phyloP scores from a whole-genome alignment of 2,888 invertebrate species.

The Ormyrus thymus region DNA sequence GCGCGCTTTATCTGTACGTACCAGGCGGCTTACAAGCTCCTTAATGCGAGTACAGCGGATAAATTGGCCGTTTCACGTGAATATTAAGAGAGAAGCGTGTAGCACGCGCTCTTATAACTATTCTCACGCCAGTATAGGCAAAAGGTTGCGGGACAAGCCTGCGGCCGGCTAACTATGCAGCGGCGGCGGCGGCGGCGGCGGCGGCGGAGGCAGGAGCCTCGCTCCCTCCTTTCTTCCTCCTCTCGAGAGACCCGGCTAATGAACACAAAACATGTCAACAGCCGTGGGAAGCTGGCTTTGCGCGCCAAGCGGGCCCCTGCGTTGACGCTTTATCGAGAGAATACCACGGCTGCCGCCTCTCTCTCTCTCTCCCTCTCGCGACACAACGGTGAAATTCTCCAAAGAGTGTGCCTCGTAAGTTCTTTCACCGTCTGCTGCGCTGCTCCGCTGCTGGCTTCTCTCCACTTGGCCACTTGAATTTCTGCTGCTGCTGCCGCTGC shows the following conservation, averaged over 20 bases:
- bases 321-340: constrained; percentile 53
- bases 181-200: constrained; percentile 21
- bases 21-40: constrained; percentile 34
- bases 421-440: no score
- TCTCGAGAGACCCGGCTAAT: constrained; percentile 66
- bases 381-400: constrained; percentile 40
- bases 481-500: not conserved
- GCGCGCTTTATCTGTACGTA: no score
- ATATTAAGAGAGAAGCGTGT: constrained; percentile 47
- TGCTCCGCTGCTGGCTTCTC: not conserved
- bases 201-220: constrained; percentile 4
- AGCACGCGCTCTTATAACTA: constrained; percentile 40
- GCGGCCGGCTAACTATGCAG: constrained; percentile 46
- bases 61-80: constrained; percentile 51
- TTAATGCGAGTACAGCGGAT: constrained; percentile 44
- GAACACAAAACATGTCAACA: constrained; percentile 74
- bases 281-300: constrained; percentile 71
- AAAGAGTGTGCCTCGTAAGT: no score
- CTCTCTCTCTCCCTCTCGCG: not conserved
- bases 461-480: constrained; percentile 36
- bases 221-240: constrained; percentile 7
- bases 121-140: constrained; percentile 66
- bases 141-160: constrained; percentile 60
- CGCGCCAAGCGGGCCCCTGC: constrained; percentile 48
- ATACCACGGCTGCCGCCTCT: constrained; percentile 24